Percentiles rank a stretch among this genome's conserved stretches.
Conservation (phyloP, 2,113 vertebrate species). For the Melanerpes formicivorus region DNA sequence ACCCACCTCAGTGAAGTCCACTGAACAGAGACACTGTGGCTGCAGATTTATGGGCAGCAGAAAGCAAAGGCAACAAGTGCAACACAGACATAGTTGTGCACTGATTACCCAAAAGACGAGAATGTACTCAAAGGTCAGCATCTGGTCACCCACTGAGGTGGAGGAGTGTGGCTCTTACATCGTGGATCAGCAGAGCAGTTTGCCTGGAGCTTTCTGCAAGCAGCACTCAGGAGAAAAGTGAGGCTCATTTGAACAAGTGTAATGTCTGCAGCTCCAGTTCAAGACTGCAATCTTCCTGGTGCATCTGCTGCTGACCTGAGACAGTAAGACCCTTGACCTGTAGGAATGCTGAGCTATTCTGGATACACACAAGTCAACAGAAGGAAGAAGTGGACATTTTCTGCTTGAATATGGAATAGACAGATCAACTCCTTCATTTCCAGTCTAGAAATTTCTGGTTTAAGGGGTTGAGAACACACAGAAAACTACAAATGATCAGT, state of each 20-base stretch:
- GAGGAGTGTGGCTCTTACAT: not conserved
- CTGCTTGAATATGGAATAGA: not conserved
- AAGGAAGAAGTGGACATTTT: accelerated
- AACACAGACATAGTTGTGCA: not conserved
- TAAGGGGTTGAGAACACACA: not conserved
- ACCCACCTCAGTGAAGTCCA: not conserved
- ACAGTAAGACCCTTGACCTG: not conserved
- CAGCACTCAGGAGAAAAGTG: accelerated
- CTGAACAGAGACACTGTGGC: not conserved
- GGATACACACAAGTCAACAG: not conserved
- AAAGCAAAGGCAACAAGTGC: not conserved
- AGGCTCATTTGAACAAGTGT: not conserved
- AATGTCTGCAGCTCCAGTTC: not conserved
- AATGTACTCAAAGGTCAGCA: not conserved
- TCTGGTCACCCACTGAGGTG: not conserved
- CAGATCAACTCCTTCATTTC: not conserved
- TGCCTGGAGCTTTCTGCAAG: not conserved
- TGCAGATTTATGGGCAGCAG: not conserved
- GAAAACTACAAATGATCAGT: not conserved
- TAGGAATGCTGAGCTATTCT: not conserved
- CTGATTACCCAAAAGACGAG: not conserved
- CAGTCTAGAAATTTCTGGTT: not conserved
- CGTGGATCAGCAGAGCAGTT: not conserved
- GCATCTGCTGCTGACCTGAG: not conserved
- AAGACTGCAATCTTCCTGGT: not conserved